Evolutionary conservation across 1,140 invertebrate species (phyloP).

Genomic region (Dreissena rostriformis): DNA sequence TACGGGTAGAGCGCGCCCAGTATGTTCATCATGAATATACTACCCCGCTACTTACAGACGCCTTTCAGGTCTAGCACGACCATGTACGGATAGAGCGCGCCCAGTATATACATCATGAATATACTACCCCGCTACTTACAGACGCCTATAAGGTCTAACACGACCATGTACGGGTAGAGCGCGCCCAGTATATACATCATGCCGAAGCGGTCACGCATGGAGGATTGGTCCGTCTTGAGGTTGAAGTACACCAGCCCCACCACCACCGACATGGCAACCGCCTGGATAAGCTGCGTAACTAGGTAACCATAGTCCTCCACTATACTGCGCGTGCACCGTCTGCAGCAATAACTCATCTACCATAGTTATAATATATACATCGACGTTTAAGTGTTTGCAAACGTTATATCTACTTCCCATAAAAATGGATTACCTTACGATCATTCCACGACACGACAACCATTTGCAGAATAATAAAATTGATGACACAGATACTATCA

Average conservation of each 20-base stretch:
- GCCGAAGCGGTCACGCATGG: constrained; percentile 73
- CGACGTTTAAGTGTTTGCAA: no score
- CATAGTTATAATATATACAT: no score
- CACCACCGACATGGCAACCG: constrained; percentile 74
- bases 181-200: constrained; percentile 73
- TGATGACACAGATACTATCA: no score
- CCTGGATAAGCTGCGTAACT: constrained; percentile 68
- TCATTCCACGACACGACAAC: no score
- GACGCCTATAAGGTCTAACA: constrained; percentile 72
- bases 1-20: constrained; percentile 75
- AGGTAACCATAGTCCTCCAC: constrained; percentile 72
- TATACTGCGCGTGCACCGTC: constrained; percentile 68
- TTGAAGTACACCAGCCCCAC: constrained; percentile 73
- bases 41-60: constrained; percentile 70
- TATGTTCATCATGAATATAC: constrained; percentile 74
- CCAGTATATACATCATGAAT: constrained; percentile 74
- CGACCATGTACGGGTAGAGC: constrained; percentile 75
- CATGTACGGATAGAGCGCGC: constrained; percentile 75
- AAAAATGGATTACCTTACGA: no score
- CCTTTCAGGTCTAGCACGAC: constrained; percentile 74
- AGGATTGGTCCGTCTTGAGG: constrained; percentile 64
- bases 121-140: constrained; percentile 73
- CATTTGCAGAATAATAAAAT: no score
- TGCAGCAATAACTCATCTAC: constrained; percentile 50
- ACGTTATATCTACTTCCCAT: no score